Evolutionary conservation across 2,113 vertebrate species (phyloP).

Genomic region (Alouatta palliata): DNA sequence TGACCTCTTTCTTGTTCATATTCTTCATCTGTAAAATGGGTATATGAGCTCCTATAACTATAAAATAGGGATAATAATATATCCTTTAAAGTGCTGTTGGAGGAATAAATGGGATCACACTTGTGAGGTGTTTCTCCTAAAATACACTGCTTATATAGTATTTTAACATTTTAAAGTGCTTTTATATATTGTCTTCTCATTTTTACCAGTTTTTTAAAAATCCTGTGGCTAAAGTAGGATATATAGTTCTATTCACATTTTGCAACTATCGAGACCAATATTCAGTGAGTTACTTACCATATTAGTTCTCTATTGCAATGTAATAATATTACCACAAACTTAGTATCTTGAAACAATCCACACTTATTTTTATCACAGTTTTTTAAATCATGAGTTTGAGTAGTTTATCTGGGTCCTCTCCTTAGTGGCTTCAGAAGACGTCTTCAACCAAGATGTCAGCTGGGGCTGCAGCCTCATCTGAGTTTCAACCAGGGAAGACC

Average conservation of each 20-base stretch:
- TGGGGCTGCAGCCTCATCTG: neutral
- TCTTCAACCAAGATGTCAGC: neutral
- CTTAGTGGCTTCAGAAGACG: neutral
- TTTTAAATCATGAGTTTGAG: neutral
- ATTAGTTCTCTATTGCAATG: neutral
- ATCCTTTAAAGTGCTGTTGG: neutral
- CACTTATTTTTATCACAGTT: neutral
- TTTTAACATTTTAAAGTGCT: neutral
- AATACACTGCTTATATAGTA: neutral
- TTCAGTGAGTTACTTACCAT: neutral
- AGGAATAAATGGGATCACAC: neutral
- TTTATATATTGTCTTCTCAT: neutral
- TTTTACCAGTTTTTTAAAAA: slow-evolving; percentile 2
- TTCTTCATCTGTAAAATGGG: neutral
- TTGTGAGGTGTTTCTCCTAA: slow-evolving; percentile 30
- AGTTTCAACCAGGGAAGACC: neutral
- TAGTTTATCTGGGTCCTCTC: neutral
- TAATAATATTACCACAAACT: neutral
- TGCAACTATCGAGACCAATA: neutral
- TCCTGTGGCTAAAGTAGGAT: neutral
- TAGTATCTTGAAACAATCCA: neutral
- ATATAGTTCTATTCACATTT: neutral
- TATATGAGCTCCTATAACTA: neutral
- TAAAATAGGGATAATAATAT: neutral
- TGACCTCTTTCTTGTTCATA: neutral